Evolutionary conservation across 2,888 invertebrate genomes (phyloP).

Genomic region (Drosophila longiperda): DNA sequence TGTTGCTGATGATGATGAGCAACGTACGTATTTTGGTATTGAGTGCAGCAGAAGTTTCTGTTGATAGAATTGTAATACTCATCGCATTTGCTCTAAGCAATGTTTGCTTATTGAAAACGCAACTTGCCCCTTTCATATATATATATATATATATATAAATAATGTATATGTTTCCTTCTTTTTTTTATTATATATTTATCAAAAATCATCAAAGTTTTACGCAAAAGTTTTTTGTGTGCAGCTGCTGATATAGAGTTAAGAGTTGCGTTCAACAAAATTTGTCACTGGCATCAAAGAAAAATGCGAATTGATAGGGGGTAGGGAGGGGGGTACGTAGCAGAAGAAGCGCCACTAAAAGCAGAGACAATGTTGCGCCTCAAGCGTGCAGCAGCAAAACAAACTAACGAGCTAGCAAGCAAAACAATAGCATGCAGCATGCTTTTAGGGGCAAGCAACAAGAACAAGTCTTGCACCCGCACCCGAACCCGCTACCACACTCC

Average conservation of each 20-base stretch:
- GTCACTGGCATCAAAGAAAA: constrained; percentile 54
- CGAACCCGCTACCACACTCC: not conserved
- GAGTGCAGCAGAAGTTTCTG: constrained; percentile 55
- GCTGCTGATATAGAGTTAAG: constrained; percentile 49
- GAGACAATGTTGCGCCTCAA: constrained; percentile 65
- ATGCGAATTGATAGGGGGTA: not conserved
- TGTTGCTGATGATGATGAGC: constrained; percentile 28
- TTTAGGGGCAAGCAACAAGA: constrained; percentile 23
- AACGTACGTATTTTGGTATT: constrained; percentile 47
- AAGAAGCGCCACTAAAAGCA: constrained; percentile 37
- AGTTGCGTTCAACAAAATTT: constrained; percentile 56
- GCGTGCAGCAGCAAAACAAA: constrained; percentile 63
- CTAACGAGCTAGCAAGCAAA: constrained; percentile 77
- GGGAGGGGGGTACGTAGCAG: not conserved
- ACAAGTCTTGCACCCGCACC: not conserved
- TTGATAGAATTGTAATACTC: constrained; percentile 73
- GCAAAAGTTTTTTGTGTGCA: constrained; percentile 62
- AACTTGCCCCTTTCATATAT: constrained; percentile 18
- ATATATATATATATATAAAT: not conserved
- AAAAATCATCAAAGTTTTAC: constrained; percentile 75
- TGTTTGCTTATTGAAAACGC: constrained; percentile 71
- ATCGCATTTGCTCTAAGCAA: constrained; percentile 38
- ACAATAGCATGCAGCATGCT: constrained; percentile 69
- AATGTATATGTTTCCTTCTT: constrained; percentile 2
- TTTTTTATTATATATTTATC: constrained; percentile 52